Evolutionary conservation across 2,888 invertebrate species (phyloP).

Genomic region (Ennomos quercinarius): DNA sequence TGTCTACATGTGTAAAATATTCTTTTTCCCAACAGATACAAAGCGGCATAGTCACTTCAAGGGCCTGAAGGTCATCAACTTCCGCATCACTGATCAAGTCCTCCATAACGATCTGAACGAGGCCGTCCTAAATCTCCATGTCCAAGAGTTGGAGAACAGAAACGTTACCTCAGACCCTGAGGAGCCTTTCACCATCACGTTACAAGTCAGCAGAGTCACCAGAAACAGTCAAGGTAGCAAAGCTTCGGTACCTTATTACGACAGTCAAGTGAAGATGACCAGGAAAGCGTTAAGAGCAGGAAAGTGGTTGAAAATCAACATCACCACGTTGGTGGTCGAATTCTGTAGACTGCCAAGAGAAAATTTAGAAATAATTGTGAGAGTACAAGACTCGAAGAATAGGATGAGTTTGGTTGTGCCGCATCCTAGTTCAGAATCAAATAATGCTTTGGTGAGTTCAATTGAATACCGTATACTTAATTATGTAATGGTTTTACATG

Average conservation of each 20-base stretch:
- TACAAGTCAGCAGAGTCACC: slow-evolving; percentile 76
- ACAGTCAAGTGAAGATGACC: slow-evolving; percentile 75
- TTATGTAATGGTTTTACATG: no score
- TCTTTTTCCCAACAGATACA: slow-evolving; percentile 80
- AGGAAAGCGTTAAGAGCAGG: slow-evolving; percentile 84
- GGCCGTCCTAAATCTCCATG: slow-evolving; percentile 89
- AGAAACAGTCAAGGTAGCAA: slow-evolving; percentile 72
- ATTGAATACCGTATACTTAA: no score
- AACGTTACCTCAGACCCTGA: slow-evolving; percentile 67
- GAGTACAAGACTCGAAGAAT: slow-evolving; percentile 86
- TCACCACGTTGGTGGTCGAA: slow-evolving; percentile 90
- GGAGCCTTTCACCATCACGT: slow-evolving; percentile 67
- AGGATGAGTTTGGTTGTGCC: slow-evolving; percentile 88
- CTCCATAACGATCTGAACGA: slow-evolving; percentile 89
- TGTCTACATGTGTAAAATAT: neutral
- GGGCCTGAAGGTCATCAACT: slow-evolving; percentile 89
- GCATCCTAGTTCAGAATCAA: slow-evolving; percentile 86
- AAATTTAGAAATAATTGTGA: slow-evolving; percentile 91
- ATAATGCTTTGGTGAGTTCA: slow-evolving; percentile 76
- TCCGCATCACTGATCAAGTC: slow-evolving; percentile 89
- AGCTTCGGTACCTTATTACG: slow-evolving; percentile 70
- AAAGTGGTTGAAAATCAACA: slow-evolving; percentile 90
- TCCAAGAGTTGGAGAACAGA: slow-evolving; percentile 79
- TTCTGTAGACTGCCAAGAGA: slow-evolving; percentile 91
- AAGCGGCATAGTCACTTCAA: slow-evolving; percentile 88